phyloP scores from a whole-genome alignment of 35 echinoderm and acorn worm species.

The Acanthaster planci region DNA sequence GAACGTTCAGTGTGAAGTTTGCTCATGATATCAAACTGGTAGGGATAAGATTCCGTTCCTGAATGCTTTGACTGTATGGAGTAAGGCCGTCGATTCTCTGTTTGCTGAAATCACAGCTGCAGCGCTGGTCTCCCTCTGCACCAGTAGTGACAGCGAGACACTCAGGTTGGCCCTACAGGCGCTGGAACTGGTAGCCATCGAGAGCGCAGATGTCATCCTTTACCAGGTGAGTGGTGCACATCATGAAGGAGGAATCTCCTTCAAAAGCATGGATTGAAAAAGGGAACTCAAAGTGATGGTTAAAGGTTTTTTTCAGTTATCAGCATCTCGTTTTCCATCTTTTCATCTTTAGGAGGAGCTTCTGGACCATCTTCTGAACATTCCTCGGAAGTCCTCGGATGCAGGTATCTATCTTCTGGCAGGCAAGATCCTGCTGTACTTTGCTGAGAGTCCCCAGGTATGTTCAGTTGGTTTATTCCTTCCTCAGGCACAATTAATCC shows the following conservation, averaged over 20 bases:
- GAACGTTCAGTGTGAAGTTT: no score
- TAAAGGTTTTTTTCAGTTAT: no score
- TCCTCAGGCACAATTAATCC: no score
- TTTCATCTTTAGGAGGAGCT: slow-evolving; percentile 57
- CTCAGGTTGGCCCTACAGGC: slow-evolving; percentile 73
- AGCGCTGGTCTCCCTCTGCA: slow-evolving; percentile 72
- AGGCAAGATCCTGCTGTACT: slow-evolving; percentile 87
- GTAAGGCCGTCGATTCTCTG: no score
- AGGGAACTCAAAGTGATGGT: not conserved
- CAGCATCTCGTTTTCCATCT: not conserved
- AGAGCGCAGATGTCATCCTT: slow-evolving; percentile 84
- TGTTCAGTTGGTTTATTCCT: not conserved
- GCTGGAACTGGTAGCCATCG: slow-evolving; percentile 83
- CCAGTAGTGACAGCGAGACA: slow-evolving; percentile 73
- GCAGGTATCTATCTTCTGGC: slow-evolving; percentile 77
- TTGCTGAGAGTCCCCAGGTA: slow-evolving; percentile 81
- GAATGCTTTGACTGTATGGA: no score
- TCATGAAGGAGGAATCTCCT: no score
- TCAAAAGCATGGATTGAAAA: not conserved
- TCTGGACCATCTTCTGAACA: slow-evolving; percentile 60
- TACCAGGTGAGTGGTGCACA: slow-evolving; percentile 65
- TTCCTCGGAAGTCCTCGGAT: slow-evolving; percentile 59
- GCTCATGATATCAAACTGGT: no score
- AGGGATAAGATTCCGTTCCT: no score
- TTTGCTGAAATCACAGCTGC: slow-evolving; percentile 39